Evolutionary conservation across 2,797 vertebrate species (phyloP), one percentile per base, ranked within the genome.

Genomic region (Poecilia wingei): DNA sequence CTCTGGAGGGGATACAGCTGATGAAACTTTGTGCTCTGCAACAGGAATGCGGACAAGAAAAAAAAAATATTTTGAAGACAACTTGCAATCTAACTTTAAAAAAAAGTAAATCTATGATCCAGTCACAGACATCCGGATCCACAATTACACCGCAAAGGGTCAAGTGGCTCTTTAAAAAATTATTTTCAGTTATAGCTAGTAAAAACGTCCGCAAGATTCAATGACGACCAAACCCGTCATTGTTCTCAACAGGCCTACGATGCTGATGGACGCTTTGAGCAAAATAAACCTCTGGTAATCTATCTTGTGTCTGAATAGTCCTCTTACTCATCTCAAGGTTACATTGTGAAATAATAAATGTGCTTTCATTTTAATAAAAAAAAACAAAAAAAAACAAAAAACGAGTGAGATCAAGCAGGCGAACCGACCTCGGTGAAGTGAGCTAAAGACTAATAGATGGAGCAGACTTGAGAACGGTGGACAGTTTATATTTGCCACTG

Each of bases 1-100:
- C 81, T 88, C 80, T 47, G 33, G 86, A 84, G 89, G 79, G 79
- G 78, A 84, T 5, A 76, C 57, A 77, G 81, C 80, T 79, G 75
- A 88, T 74, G 80, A 81, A 83, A 76, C 79, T 25, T 66, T 28
- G 13, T 74, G 39, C 47, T 76, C 1, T 1, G 78, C 68, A 71
- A 39, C 64, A 43, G 73, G 71, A 79, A 85, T 41, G 51, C 43
- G 33, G 43, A 79, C 59, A 33, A 12, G 47, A 45, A 55, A 69
- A 73, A 31, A 75, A 51, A 31, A 12, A 47, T 59, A 14, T 14
- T 59, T 13, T 28, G 20, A 46, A 59, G 39, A 46, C 55, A 45
- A 57, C 1, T 10, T 12, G 9, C 6, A 25, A 18, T 20, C 6
- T 3, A 28, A 45, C n/a, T 7, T 45, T 12, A 22, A 75, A 10